Conservation (phyloP, 1,140 invertebrate genomes). For the Cardiocondyla obscurior region DNA sequence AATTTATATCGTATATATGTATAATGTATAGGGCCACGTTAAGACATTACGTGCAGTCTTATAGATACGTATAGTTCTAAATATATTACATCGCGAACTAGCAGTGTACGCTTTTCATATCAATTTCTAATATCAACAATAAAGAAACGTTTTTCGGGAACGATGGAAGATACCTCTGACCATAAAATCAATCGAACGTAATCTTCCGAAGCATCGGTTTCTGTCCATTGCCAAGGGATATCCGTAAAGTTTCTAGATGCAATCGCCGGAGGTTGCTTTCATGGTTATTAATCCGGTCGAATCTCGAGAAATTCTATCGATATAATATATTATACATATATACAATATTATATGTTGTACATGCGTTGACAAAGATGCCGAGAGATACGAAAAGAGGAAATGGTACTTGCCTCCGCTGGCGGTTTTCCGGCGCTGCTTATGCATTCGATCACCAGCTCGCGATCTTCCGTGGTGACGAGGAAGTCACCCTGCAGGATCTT, state of each 20-base stretch:
- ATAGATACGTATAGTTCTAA: neutral
- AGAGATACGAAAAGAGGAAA: neutral
- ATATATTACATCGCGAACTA: neutral
- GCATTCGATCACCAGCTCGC: slow-evolving; percentile 95
- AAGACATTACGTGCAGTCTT: neutral
- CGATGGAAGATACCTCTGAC: neutral
- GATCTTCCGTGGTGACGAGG: slow-evolving; percentile 93
- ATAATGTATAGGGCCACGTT: neutral
- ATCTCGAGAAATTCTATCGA: slow-evolving; percentile 25
- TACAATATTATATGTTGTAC: neutral
- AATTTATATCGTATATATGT: slow-evolving; percentile 12
- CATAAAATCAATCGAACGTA: slow-evolving; percentile 50
- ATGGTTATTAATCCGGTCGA: slow-evolving; percentile 40
- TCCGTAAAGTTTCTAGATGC: slow-evolving; percentile 39
- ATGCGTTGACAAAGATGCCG: neutral
- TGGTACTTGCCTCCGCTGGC: slow-evolving; percentile 90
- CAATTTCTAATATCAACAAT: neutral
- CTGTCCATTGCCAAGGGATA: slow-evolving; percentile 44
- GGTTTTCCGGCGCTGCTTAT: slow-evolving; percentile 95
- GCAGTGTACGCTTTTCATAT: neutral
- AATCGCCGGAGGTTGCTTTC: slow-evolving; percentile 42
- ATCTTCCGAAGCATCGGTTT: slow-evolving; percentile 18
- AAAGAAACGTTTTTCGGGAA: neutral
- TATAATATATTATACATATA: neutral
- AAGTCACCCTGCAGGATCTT: slow-evolving; percentile 93